Evolutionary conservation across 2,113 vertebrate genomes (phyloP), one percentile per base, ranked within the genome.

Genomic region (Ceratotherium simum): DNA sequence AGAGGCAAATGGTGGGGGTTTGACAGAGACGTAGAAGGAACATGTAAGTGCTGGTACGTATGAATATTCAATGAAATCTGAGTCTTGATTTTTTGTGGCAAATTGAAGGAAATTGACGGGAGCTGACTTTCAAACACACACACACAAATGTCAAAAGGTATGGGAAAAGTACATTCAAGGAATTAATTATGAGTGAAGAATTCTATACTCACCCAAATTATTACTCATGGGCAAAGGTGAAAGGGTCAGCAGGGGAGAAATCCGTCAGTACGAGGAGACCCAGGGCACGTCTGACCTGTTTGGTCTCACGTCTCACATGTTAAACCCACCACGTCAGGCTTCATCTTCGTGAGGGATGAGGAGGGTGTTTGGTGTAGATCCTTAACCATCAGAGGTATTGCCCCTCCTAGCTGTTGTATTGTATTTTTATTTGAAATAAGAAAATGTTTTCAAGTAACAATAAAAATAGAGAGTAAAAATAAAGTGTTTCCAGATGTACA

Each of bases 361-460:
- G 27, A 4, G 2, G 42, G 42, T 0, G 51, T 27, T 9, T 6
- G 42, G 27, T 14, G 42, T 48, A 27, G 42, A 31, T 0, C 42
- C 46, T 76, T 48, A 31, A 9, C 16, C 42, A 1, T 7, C 4
- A 10, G 14, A 2, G 9, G 16, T 0, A 17, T 18, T 18, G 48
- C 73, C 42, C 29, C 42, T 76, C 46, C 46, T 3, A 0, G 46
- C 2, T 9, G 4, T 18, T 48, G 42, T 17, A 27, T 10, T 1
- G 7, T 46, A 20, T 4, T 2, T 76, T 46, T 2, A 48, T 51
- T 5, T 8, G 17, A 51, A 48, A 20, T 10, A 31, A 8, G 58
- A 23, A 76, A 31, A 27, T 5, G 27, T 31, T 18, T 46, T 10
- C 73, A 48, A 29, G 42, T 18, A 31, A 8, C 14, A 42, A 31